A percentile compares a stretch with the other conserved stretches of the same genome.
Evolutionary conservation across 1,140 invertebrate genomes (phyloP).

Genomic region (Rhopalosiphum padi): DNA sequence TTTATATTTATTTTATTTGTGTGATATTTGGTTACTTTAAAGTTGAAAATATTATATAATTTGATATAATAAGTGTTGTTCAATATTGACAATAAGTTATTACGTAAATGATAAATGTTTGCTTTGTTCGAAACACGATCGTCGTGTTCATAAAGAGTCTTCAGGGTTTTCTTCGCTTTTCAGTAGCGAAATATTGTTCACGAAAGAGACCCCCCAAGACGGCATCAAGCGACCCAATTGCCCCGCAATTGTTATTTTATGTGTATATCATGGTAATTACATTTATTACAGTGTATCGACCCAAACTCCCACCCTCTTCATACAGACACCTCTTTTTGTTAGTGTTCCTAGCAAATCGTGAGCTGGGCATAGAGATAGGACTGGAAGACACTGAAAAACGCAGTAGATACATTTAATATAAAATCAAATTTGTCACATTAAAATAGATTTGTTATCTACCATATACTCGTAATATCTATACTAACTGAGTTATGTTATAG

Average conservation of each 20-base stretch:
- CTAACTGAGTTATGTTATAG: neutral
- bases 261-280: neutral
- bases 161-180: neutral
- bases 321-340: neutral
- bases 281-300: neutral
- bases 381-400: neutral
- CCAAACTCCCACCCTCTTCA: too few relatives aligned
- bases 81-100: slow-evolving; percentile 6
- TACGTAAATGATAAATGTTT: neutral
- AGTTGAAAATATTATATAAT: too few relatives aligned
- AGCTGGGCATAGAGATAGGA: neutral
- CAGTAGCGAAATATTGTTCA: neutral
- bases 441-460: neutral
- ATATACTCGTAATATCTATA: neutral
- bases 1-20: too few relatives aligned
- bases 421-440: neutral
- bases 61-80: neutral
- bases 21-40: too few relatives aligned
- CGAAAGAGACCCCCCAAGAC: slow-evolving; percentile 18
- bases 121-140: neutral
- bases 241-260: neutral
- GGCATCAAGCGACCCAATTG: neutral
- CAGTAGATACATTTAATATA: neutral
- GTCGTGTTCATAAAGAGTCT: neutral
- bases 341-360: neutral